Evolutionary conservation across 2,888 invertebrate genomes (phyloP).

Genomic region (Bruchidius siliquastri): DNA sequence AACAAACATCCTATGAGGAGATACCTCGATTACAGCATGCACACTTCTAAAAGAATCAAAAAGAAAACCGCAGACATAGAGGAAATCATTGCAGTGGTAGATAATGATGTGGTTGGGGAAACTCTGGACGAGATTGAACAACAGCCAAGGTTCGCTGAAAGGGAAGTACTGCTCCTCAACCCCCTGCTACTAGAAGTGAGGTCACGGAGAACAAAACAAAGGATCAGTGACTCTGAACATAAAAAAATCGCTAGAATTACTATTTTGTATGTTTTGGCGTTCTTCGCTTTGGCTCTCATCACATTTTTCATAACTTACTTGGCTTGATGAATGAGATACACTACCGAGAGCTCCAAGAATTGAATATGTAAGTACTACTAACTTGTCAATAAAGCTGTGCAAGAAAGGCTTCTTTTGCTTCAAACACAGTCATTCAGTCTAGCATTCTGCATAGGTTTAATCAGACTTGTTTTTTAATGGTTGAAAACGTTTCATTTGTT

Average conservation of each 20-base stretch:
- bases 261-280: slow-evolving; percentile 55
- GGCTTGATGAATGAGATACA: slow-evolving; percentile 33
- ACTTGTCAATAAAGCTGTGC: no score
- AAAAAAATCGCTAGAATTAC: slow-evolving; percentile 52
- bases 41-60: not conserved
- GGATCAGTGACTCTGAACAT: slow-evolving; percentile 43
- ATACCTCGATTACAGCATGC: not conserved
- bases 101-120: slow-evolving; percentile 25
- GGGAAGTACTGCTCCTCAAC: slow-evolving; percentile 49
- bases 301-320: slow-evolving; percentile 56
- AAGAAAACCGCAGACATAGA: slow-evolving; percentile 28
- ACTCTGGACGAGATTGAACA: slow-evolving; percentile 14
- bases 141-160: slow-evolving; percentile 14
- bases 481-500: no score
- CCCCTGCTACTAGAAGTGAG: slow-evolving; percentile 52
- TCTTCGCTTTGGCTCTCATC: slow-evolving; percentile 51
- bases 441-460: no score
- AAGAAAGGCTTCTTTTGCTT: no score
- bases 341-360: not conserved
- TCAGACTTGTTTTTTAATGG: no score
- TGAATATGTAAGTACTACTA: not conserved
- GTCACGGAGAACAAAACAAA: slow-evolving; percentile 33
- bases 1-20: not conserved
- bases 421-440: no score
- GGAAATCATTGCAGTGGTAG: slow-evolving; percentile 39